A percentile compares a stretch with the other conserved stretches of the same genome.
Evolutionary conservation across 1,140 invertebrate genomes (phyloP).

Genomic region (Meteorus sp.): DNA sequence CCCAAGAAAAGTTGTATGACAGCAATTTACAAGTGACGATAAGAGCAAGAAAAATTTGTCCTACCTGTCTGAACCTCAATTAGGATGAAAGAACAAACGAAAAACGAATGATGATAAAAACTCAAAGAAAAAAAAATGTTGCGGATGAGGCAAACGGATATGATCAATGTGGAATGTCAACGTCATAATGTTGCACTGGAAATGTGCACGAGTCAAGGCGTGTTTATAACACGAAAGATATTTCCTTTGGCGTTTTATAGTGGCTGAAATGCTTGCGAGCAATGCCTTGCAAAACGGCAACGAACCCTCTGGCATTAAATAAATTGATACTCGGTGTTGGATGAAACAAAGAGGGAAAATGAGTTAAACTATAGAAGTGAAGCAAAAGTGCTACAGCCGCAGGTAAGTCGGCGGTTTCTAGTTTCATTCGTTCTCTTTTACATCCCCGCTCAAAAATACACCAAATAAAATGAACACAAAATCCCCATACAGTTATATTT

Average conservation of each 20-base stretch:
- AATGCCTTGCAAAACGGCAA: not conserved
- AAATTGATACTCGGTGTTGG: constrained; percentile 3
- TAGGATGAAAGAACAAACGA: too few relatives aligned
- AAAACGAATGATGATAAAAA: too few relatives aligned
- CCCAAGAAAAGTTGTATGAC: constrained; percentile 17
- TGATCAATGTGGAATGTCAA: not conserved
- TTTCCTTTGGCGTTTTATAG: too few relatives aligned
- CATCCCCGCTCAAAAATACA: not conserved
- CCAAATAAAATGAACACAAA: not conserved
- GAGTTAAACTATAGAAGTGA: too few relatives aligned
- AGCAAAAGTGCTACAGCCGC: not conserved
- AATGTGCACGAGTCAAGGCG: not conserved
- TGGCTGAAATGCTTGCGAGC: too few relatives aligned
- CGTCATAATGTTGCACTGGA: not conserved
- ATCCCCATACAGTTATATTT: not conserved
- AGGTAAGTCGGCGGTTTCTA: constrained; percentile 1
- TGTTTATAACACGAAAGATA: not conserved
- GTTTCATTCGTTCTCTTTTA: not conserved
- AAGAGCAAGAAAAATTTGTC: too few relatives aligned
- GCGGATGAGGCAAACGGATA: not conserved
- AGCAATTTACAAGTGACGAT: not conserved
- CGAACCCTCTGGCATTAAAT: constrained; percentile 1
- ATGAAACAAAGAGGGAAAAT: not conserved
- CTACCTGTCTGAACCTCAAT: too few relatives aligned
- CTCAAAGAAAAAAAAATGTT: too few relatives aligned